A percentile compares a stretch with the other conserved stretches of the same genome.
Evolutionary conservation across 2,113 vertebrate species (phyloP).

Genomic region (Corythaeola cristata): DNA sequence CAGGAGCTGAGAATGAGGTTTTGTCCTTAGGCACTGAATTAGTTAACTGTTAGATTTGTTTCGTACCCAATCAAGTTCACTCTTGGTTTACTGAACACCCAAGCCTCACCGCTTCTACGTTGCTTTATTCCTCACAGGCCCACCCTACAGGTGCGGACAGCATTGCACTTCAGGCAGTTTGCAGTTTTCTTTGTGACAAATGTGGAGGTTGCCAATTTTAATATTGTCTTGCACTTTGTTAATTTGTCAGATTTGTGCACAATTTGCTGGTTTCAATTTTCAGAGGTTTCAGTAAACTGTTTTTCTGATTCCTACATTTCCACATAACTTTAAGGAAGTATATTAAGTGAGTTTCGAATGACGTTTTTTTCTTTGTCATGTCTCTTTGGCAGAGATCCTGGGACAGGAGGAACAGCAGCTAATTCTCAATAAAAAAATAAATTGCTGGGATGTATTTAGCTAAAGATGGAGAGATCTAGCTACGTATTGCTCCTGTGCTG

Average conservation of each 20-base stretch:
- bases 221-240: neutral
- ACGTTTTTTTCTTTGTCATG: rapidly evolving
- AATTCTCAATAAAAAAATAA: neutral
- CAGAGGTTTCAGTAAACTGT: neutral
- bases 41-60: conserved; percentile 7
- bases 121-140: neutral
- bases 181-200: neutral
- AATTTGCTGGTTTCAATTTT: neutral
- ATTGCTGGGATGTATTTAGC: neutral
- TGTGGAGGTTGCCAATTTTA: neutral
- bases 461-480: neutral
- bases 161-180: neutral
- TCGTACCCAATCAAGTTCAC: neutral
- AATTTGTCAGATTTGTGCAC: neutral
- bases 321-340: neutral
- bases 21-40: conserved; percentile 20
- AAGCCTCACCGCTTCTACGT: neutral
- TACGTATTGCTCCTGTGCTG: neutral
- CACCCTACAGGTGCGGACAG: neutral
- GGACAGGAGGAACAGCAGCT: neutral
- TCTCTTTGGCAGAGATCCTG: neutral
- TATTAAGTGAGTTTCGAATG: neutral
- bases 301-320: neutral
- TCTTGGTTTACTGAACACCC: neutral
- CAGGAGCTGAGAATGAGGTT: neutral